Evolutionary conservation across 2,888 invertebrate genomes (phyloP).

Genomic region (Campoplex capitator): DNA sequence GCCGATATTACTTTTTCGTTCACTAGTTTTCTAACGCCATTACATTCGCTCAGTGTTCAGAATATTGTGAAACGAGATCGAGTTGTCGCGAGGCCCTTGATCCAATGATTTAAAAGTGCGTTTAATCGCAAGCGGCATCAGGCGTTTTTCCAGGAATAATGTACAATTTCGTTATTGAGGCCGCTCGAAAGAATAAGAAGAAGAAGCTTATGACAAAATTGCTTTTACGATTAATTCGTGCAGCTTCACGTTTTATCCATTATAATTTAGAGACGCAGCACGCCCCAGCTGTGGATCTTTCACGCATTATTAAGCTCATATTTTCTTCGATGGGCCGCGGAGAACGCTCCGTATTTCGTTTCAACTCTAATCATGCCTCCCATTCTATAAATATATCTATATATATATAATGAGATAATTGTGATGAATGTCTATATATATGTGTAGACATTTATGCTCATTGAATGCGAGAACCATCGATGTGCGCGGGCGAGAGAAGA

Average conservation of each 20-base stretch:
- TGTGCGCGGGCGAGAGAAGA: slow-evolving; percentile 65
- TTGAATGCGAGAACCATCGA: slow-evolving; percentile 47
- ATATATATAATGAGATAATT: slow-evolving; percentile 34
- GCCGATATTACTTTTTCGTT: background rate
- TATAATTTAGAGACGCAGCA: slow-evolving; percentile 35
- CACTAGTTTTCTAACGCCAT: background rate
- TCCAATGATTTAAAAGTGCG: background rate
- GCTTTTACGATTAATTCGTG: slow-evolving; percentile 60
- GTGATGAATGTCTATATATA: background rate
- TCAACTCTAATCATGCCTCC: slow-evolving; percentile 37
- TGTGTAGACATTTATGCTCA: slow-evolving; percentile 16
- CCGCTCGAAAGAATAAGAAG: slow-evolving; percentile 1
- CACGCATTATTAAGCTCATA: slow-evolving; percentile 58
- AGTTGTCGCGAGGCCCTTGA: background rate
- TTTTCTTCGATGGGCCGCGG: slow-evolving; percentile 37
- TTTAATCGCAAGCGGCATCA: background rate
- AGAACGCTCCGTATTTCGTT: slow-evolving; percentile 55
- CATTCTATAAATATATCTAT: slow-evolving; percentile 15
- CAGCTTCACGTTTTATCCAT: slow-evolving; percentile 38
- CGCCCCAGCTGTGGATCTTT: slow-evolving; percentile 45
- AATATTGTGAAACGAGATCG: background rate
- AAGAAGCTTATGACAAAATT: slow-evolving; percentile 50
- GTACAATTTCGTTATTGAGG: slow-evolving; percentile 54
- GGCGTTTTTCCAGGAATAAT: slow-evolving; percentile 19
- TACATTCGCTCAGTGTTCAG: background rate